Conservation (phyloP, 92 coral and sea anemone species). For the Parazoanthus swiftii region DNA sequence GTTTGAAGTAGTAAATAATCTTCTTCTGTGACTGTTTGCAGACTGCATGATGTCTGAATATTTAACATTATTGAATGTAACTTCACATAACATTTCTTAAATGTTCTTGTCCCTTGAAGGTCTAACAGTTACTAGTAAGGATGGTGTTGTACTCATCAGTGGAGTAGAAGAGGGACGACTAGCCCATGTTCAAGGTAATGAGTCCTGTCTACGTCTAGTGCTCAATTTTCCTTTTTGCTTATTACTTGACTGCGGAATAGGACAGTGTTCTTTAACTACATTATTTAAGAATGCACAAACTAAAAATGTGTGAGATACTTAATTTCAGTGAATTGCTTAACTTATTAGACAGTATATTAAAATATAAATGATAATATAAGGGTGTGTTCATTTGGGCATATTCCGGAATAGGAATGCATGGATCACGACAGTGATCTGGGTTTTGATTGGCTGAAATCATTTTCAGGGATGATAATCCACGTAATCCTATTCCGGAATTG, state of each 20-base stretch:
- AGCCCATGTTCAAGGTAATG: conserved; percentile 87
- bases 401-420: no score
- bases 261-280: not conserved
- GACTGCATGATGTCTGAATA: not conserved
- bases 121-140: conserved; percentile 65
- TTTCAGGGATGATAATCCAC: no score
- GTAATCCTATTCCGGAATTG: no score
- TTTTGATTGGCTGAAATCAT: no score
- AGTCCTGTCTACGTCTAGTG: not conserved
- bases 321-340: no score
- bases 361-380: no score
- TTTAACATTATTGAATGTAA: not conserved
- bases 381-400: no score
- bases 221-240: not conserved
- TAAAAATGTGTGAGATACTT: not conserved
- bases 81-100: not conserved
- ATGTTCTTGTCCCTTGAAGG: conserved; percentile 42
- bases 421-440: no score
- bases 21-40: no score
- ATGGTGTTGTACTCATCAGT: conserved; percentile 74
- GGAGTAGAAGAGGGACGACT: conserved; percentile 83
- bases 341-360: no score
- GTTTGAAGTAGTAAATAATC: no score
- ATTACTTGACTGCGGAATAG: not conserved
- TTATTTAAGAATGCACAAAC: not conserved